phyloP scores from a whole-genome alignment of 2,797 vertebrate genomes.

The Nasua narica region DNA sequence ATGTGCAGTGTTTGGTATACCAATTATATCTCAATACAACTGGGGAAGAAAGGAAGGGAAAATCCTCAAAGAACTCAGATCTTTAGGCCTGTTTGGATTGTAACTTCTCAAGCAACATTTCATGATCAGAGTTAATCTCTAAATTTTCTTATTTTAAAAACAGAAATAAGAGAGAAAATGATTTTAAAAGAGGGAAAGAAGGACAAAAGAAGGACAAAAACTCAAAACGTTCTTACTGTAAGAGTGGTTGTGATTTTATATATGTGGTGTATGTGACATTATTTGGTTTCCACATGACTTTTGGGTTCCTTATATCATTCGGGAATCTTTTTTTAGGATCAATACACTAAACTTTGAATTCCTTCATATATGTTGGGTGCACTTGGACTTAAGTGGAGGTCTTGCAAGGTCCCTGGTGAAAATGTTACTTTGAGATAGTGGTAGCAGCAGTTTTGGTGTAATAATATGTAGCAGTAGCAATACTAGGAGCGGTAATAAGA shows the following conservation, averaged over 20 bases:
- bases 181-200: background rate
- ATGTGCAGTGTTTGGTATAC: background rate
- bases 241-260: background rate
- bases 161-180: background rate
- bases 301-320: background rate
- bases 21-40: background rate
- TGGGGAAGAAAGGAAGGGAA: background rate
- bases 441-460: background rate
- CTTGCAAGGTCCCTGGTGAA: background rate
- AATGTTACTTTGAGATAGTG: background rate
- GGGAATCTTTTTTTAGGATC: slow-evolving; percentile 5
- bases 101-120: background rate
- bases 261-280: background rate
- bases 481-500: background rate
- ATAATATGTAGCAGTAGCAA: background rate
- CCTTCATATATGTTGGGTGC: background rate
- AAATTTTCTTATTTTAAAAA: background rate
- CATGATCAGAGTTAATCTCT: background rate
- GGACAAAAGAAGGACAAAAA: background rate
- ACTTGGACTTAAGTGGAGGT: background rate
- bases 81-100: background rate
- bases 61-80: background rate
- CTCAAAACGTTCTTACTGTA: background rate
- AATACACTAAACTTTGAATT: background rate
- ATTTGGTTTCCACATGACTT: background rate